Percentiles rank a stretch among this genome's conserved stretches.
phyloP scores from a whole-genome alignment of 2,797 vertebrate species.

The Megalops cyprinoides region DNA sequence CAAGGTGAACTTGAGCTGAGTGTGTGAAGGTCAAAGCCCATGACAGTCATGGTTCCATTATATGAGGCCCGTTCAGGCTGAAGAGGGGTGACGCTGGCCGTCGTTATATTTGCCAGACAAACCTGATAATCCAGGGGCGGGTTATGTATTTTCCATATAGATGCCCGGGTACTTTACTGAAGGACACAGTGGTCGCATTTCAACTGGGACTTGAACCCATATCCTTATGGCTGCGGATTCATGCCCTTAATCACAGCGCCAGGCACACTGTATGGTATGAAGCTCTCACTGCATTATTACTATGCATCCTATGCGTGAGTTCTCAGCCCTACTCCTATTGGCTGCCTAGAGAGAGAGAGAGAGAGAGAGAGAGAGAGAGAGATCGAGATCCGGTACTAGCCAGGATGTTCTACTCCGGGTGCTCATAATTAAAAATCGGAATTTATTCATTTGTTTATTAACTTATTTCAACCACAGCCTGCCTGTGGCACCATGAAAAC shows the following conservation, averaged over 20 bases:
- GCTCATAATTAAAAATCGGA: background rate
- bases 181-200: background rate
- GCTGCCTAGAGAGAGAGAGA: background rate
- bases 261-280: background rate
- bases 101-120: background rate
- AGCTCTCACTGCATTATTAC: too few species aligned
- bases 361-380: too few species aligned
- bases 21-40: too few species aligned
- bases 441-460: too few species aligned
- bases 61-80: too few species aligned
- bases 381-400: too few species aligned
- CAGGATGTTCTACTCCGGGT: too few species aligned
- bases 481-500: background rate
- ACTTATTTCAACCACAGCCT: background rate
- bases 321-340: background rate
- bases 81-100: background rate
- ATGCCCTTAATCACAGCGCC: background rate
- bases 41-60: too few species aligned
- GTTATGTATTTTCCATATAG: background rate
- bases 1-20: too few species aligned
- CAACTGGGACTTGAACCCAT: background rate
- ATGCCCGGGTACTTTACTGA: background rate
- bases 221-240: background rate
- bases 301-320: background rate
- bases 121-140: background rate